Conservation (phyloP, 2,888 invertebrate species). For the Cryptosula pallasiana region DNA sequence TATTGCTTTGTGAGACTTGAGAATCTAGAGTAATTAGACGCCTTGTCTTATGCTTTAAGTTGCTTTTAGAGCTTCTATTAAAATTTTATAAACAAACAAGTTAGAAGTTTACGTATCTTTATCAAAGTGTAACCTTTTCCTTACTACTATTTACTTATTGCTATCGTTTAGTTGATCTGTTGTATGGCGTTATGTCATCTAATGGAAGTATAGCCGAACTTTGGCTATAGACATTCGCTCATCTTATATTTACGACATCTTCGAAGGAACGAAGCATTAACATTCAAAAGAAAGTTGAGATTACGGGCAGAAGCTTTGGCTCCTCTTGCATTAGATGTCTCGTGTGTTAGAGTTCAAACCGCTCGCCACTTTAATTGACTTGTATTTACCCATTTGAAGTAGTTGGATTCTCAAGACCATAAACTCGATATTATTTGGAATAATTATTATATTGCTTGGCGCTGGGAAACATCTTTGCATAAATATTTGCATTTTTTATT, state of each 20-base stretch:
- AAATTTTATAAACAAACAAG: too few relatives aligned
- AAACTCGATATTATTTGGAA: background rate
- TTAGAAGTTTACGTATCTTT: too few relatives aligned
- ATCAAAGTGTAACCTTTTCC: too few relatives aligned
- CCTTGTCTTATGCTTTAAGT: background rate
- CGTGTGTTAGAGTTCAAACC: background rate
- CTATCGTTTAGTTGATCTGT: background rate
- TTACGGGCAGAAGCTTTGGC: too few relatives aligned
- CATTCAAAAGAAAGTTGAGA: too few relatives aligned
- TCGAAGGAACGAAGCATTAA: too few relatives aligned
- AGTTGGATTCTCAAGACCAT: conserved; percentile 1
- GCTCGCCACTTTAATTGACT: conserved; percentile 9
- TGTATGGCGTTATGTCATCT: background rate
- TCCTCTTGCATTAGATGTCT: background rate
- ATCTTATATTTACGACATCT: too few relatives aligned
- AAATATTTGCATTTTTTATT: background rate
- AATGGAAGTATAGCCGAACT: background rate
- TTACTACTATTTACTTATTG: background rate
- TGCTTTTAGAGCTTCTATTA: background rate
- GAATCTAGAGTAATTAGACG: background rate
- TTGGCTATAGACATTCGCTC: background rate
- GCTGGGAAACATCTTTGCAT: conserved; percentile 7
- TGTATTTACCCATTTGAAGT: background rate
- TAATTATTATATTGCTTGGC: background rate
- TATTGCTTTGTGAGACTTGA: background rate